Base-by-base conservation (phyloP, 2,113 vertebrate species). In the Aegithalos caudatus region DNA sequence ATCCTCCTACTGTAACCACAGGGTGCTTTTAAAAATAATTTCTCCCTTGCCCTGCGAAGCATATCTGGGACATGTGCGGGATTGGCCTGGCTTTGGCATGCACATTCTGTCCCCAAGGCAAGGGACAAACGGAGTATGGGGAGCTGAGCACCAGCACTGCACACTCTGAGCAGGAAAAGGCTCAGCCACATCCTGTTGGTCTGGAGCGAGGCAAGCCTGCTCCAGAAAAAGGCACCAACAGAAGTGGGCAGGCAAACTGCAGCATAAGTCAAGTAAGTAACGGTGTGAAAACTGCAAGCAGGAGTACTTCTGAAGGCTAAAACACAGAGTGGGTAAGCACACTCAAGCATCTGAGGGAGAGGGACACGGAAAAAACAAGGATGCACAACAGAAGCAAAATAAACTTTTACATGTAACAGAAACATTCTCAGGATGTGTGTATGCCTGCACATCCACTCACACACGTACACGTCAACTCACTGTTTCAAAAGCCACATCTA, bases 401-500 rank as follows among this genome's bases (percentile, higher is more conserved):
- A 76, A 99, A 99, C 98, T 99, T 99, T 97, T 97, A 95, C 98
- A 98, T 96, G 97, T 97, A 98, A 98, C 97, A 98, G 98, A 98
- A 98, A 98, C 98, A 95, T 94, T 96, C 97, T 98, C 97, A 96
- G 72, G 76, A 97, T 97, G 97, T 95, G 94, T 93, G 97, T 96
- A 97, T 97, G 97, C 95, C 92, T 97, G 96, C 70, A 87, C 38
- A 78, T 33, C 80, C 56, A 33, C 8, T 24, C 3, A 1, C 74
- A 70, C 58, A 61, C 13, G 9, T 37, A 66, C 11, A 86, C 93
- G 96, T 98, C 98, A 98, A 98, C 98, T 97, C 98, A 97, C 98
- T 98, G 97, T 98, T 99, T 98, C 98, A 98, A 98, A 98, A 99
- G 98, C 98, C 98, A 98, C 98, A 97, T 98, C 98, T 98, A 98